Base-by-base conservation (phyloP, 2,888 invertebrate genomes). In the Stenodera caucasica region DNA sequence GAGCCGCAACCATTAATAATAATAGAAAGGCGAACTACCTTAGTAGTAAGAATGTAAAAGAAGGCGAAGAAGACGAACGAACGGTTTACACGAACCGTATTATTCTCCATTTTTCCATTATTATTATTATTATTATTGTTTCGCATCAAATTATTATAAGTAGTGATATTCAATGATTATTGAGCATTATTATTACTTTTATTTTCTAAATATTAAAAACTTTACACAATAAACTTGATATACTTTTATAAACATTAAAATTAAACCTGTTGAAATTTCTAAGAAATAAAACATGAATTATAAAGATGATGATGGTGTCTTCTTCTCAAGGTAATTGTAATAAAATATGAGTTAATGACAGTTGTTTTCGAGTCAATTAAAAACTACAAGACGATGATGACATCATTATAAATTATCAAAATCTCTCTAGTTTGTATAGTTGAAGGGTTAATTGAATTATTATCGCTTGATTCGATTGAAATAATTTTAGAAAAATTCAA, bases 131-230 rank as follows among this genome's bases (percentile, higher is more conserved):
- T 70, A 65, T 45, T 4, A 21, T 32, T 32, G 5, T 1, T 21
- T 45, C 11, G 45, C 60, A 63, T 63, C 65, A 65, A 69, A 69
- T 68, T 69, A 70, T 65, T 67, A 61, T 53, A 65, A 60, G 58
- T n/a, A n/a, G 58, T 61, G 65, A 61, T 65, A 67, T 68, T 70
- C 67, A 71, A 71, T 68, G 70, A 70, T 66, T 70, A 67, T 59
- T 51, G 60, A 64, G 56, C 56, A 60, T 52, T 60, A 49, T 51
- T 30, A 8, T n/a, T 18, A 18, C n/a, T n/a, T n/a, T n/a, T n/a
- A n/a, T n/a, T n/a, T n/a, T n/a, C n/a, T n/a, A n/a, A n/a, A n/a
- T n/a, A n/a, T n/a, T n/a, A n/a, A n/a, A n/a, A n/a, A n/a, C n/a
- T n/a, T n/a, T n/a, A n/a, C n/a, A n/a, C n/a, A n/a, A n/a, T n/a